A percentile compares a stretch with the other conserved stretches of the same genome.
Conservation (phyloP, 1,140 invertebrate genomes). For the Halyomorpha halys region DNA sequence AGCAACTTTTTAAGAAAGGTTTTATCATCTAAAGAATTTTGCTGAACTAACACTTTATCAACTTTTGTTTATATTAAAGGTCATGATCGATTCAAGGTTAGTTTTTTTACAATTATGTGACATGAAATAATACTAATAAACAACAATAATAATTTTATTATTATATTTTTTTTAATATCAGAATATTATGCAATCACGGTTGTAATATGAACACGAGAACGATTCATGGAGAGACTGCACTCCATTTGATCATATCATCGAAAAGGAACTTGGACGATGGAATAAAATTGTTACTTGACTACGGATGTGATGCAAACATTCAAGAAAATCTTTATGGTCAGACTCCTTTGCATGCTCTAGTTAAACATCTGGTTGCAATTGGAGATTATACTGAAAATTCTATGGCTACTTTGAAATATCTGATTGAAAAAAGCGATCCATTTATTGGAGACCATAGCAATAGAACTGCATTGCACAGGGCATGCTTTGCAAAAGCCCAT, state of each 20-base stretch:
- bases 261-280: conserved; percentile 34
- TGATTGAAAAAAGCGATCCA: conserved; percentile 36
- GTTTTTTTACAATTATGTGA: too few relatives aligned
- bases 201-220: conserved; percentile 37
- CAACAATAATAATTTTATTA: background rate
- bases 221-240: conserved; percentile 38
- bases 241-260: conserved; percentile 37
- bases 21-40: too few relatives aligned
- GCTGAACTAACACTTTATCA: too few relatives aligned
- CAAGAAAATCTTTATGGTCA: conserved; percentile 38
- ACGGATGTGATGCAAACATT: conserved; percentile 36
- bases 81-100: too few relatives aligned
- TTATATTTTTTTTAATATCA: conserved; percentile 27
- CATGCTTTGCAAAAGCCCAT: conserved; percentile 35
- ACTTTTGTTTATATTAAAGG: too few relatives aligned
- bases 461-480: conserved; percentile 36
- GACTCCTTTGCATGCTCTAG: conserved; percentile 37
- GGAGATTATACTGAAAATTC: conserved; percentile 33
- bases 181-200: conserved; percentile 35
- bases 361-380: conserved; percentile 34
- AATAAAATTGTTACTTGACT: conserved; percentile 35
- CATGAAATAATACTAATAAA: too few relatives aligned
- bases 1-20: too few relatives aligned
- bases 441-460: conserved; percentile 37
- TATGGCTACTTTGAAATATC: conserved; percentile 33